Base-by-base conservation (phyloP, 2,797 vertebrate genomes). In the Pseudopleuronectes americanus region DNA sequence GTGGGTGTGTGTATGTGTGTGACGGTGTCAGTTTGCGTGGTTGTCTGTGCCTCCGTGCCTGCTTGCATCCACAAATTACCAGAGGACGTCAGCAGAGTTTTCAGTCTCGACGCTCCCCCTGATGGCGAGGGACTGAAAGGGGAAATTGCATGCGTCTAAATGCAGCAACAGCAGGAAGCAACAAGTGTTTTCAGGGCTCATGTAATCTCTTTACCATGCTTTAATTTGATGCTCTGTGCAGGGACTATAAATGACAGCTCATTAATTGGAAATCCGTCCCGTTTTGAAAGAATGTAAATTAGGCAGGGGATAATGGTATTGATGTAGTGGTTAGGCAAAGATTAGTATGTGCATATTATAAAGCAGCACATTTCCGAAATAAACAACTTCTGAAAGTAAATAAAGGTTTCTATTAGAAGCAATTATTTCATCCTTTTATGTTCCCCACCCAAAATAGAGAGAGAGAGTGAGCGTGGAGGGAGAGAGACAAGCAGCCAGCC, bases 71-170 rank as follows among this genome's bases (percentile, higher is more conserved):
- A 63, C 43, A 59, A 54, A 66, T 28, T 76, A 59, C n/a, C 43
- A 45, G 12, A 57, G 19, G 56, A 49, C 36, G 31, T 54, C 9
- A 2, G 51, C 57, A 45, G 43, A 55, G 57, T 73, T 79, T 43
- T 84, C 83, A 84, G 88, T 88, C 68, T 76, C 72, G 77, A 73
- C 61, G 69, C 91, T 86, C 91, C 90, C 87, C 83, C 91, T 90
- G 74, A 74, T 92, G 91, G 85, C 6, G n/a, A 0, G 57, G 41
- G 41, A 58, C 16, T 26, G 24, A 28, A 64, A 63, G 23, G 49
- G 3, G 17, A 16, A 16, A 66, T 3, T 21, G 14, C 41, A 51
- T 19, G 12, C 13, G 58, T 55, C 26, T 61, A 24, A 45, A 60
- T 41, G 5, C 58, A 67, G 26, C 33, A 33, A 1, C n/a, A 41